phyloP scores from a whole-genome alignment of 2,888 invertebrate genomes.

The Platerodrilus igneus region DNA sequence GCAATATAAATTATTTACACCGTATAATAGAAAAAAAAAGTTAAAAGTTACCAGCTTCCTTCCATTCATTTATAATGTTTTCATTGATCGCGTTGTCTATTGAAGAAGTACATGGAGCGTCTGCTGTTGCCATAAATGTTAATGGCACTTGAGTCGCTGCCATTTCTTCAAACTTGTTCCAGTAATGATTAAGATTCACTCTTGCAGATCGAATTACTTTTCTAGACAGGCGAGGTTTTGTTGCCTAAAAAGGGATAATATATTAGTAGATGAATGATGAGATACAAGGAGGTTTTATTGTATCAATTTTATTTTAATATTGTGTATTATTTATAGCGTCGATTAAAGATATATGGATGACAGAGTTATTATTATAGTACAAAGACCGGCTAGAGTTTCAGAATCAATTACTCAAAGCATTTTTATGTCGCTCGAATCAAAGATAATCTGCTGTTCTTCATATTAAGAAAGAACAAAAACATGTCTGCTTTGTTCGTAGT shows the following conservation, averaged over 20 bases:
- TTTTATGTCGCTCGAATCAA: too few species aligned
- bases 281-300: too few species aligned
- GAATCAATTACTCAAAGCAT: too few species aligned
- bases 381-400: too few species aligned
- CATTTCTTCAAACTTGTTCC: constrained; percentile 59
- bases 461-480: too few species aligned
- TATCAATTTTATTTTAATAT: too few species aligned
- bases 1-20: not conserved
- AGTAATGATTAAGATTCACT: constrained; percentile 62
- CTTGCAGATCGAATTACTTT: constrained; percentile 55
- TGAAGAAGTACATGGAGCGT: constrained; percentile 40
- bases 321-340: too few species aligned
- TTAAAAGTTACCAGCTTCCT: constrained; percentile 50
- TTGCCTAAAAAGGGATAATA: constrained; percentile 50
- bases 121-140: constrained; percentile 41
- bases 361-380: too few species aligned
- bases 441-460: too few species aligned
- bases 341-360: too few species aligned
- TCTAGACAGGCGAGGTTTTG: constrained; percentile 56
- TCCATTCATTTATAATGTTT: constrained; percentile 56
- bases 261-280: too few species aligned
- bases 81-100: constrained; percentile 48
- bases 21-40: not conserved
- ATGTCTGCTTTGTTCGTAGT: too few species aligned
- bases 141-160: constrained; percentile 39